Evolutionary conservation across 2,797 vertebrate genomes (phyloP), one percentile per base, ranked within the genome.

Genomic region (Leptatherina wallacei): DNA sequence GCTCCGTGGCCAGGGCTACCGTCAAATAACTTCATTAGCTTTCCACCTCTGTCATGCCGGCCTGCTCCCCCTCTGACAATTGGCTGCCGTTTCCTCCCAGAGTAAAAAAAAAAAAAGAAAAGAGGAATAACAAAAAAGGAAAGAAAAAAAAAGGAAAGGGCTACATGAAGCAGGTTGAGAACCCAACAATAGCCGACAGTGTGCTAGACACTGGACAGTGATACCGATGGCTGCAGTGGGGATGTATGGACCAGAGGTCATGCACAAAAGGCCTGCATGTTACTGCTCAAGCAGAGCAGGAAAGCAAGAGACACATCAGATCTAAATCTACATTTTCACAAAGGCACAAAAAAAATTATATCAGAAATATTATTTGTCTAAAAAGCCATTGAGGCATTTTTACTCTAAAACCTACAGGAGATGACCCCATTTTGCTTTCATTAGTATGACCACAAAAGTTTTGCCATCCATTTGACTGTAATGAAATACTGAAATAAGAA

Each of bases 11-110:
- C 89, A 85, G 91, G 88, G 88, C 93, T 90, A 91, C 92, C 93
- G 92, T 95, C 93, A 94, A 94, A 93, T 94, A 94, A 94, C 94
- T 94, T 95, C 94, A 95, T 95, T 95, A 95, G 92, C 93, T 93
- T 92, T 93, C 92, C 93, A 94, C 93, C 94, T 94, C 94, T 94
- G 94, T 94, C 93, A 95, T 84, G 86, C 86, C 73, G 70, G 90
- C 88, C 90, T 91, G 94, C 91, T 92, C 92, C 88, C 90, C 89
- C 88, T 91, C 91, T 93, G 92, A 95, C 92, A 93, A 94, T 91
- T 90, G 90, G 91, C 88, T 91, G 89, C 91, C 86, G 91, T 91
- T 86, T 91, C 90, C 75, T 89, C 75, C 52, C 71, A 8, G 72
- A 84, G 60, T 71, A 78, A 65, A 81, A 65, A 77, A 72, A 30